Evolutionary conservation across 1,140 invertebrate species (phyloP).

Genomic region (Halesus radiatus): DNA sequence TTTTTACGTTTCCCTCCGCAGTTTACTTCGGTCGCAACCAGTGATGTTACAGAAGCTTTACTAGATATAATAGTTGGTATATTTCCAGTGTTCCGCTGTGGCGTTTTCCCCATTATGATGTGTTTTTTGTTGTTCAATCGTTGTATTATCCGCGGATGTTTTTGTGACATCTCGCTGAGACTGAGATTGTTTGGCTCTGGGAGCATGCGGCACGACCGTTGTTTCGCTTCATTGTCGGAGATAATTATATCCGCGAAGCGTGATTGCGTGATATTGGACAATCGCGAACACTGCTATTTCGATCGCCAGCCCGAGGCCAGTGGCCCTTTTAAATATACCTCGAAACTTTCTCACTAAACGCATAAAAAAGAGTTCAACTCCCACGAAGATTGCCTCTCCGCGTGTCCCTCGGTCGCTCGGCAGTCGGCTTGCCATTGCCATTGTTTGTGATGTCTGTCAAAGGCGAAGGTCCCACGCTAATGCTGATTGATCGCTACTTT

Average conservation of each 20-base stretch:
- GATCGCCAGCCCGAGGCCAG: constrained; percentile 31
- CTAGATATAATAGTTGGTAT: constrained; percentile 36
- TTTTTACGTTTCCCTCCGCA: constrained; percentile 12
- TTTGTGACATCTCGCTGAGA: constrained; percentile 25
- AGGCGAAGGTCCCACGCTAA: constrained; percentile 55
- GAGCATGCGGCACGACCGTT: constrained; percentile 23
- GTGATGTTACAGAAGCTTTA: constrained; percentile 25
- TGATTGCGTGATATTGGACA: constrained; percentile 38
- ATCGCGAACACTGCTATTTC: constrained; percentile 36
- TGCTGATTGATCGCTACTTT: not conserved
- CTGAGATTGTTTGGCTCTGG: constrained; percentile 13
- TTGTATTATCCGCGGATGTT: not conserved
- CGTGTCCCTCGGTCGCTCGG: constrained; percentile 4
- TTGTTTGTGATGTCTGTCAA: not conserved
- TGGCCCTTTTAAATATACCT: constrained; percentile 36
- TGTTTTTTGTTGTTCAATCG: constrained; percentile 26
- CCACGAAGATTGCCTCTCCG: constrained; percentile 24
- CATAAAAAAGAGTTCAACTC: constrained; percentile 1
- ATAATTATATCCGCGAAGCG: constrained; percentile 38
- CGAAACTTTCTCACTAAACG: constrained; percentile 18
- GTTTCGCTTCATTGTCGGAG: constrained; percentile 19
- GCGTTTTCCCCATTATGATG: not conserved
- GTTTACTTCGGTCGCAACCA: not conserved
- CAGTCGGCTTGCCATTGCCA: no score
- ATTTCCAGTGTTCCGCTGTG: not conserved